phyloP scores from a whole-genome alignment of 92 coral and sea anemone species.

The Parazoanthus swiftii region DNA sequence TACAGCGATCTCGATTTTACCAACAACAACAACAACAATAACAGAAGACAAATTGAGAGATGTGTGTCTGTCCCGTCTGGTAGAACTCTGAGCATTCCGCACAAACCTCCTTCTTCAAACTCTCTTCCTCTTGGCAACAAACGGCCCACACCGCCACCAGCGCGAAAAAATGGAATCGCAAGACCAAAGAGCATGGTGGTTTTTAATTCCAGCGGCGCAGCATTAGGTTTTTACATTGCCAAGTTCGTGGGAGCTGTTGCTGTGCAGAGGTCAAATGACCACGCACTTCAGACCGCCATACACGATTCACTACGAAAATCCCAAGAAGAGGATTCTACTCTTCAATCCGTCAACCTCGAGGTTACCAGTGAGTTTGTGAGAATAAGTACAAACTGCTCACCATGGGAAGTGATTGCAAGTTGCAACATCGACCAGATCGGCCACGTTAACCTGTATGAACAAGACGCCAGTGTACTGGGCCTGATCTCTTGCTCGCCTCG shows the following conservation, averaged over 20 bases:
- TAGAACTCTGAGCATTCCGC: neutral
- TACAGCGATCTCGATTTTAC: conserved; percentile 85
- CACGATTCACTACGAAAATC: conserved; percentile 65
- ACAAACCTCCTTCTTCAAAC: conserved; percentile 23
- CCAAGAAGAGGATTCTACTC: conserved; percentile 58
- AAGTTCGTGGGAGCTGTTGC: conserved; percentile 61
- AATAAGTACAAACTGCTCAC: conserved; percentile 87
- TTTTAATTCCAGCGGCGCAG: conserved; percentile 46
- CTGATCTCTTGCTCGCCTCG: conserved; percentile 70
- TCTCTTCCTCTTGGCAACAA: conserved; percentile 57
- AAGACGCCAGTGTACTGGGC: conserved; percentile 69
- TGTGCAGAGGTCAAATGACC: conserved; percentile 81
- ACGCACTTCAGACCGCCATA: conserved; percentile 68
- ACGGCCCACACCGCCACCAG: conserved; percentile 56
- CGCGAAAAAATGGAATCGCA: conserved; percentile 44
- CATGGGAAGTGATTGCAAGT: conserved; percentile 87
- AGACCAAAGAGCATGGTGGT: conserved; percentile 78
- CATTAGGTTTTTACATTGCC: conserved; percentile 81
- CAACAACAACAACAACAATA: neutral
- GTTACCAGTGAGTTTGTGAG: conserved; percentile 79
- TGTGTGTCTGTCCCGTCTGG: conserved; percentile 36
- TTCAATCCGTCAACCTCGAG: conserved; percentile 80
- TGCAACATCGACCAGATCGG: conserved; percentile 82
- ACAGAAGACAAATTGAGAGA: conserved; percentile 46
- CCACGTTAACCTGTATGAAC: conserved; percentile 71